Evolutionary conservation across 2,888 invertebrate species (phyloP).

Genomic region (Melanotus villosus): DNA sequence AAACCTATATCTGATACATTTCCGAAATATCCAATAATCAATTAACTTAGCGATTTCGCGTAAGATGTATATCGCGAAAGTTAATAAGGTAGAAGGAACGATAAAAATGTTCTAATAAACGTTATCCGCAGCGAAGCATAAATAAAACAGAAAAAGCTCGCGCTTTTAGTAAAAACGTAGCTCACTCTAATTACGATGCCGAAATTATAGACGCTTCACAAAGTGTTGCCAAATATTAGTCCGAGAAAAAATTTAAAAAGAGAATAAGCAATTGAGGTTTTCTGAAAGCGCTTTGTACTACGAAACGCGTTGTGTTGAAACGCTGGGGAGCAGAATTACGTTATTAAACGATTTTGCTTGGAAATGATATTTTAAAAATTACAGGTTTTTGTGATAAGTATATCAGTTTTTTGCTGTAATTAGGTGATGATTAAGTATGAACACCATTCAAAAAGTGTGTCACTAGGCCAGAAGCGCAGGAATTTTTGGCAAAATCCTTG

Average conservation of each 20-base stretch:
- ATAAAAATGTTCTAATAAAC: not conserved
- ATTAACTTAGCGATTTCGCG: not conserved
- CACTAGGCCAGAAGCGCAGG: too few relatives aligned
- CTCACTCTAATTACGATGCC: not conserved
- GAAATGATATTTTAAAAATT: too few relatives aligned
- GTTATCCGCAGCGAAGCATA: not conserved
- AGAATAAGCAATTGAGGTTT: not conserved
- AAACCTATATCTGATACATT: not conserved
- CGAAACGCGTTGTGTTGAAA: not conserved
- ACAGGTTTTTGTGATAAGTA: too few relatives aligned
- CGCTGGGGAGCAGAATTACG: not conserved
- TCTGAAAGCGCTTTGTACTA: not conserved
- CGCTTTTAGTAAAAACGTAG: not conserved
- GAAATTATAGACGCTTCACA: not conserved
- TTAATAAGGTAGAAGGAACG: not conserved
- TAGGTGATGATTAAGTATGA: too few relatives aligned
- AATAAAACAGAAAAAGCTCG: not conserved
- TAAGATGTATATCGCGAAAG: not conserved
- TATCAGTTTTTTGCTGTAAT: too few relatives aligned
- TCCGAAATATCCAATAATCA: not conserved
- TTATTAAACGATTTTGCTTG: not conserved
- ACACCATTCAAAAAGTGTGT: too few relatives aligned
- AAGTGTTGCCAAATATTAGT: not conserved
- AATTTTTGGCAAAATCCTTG: too few relatives aligned
- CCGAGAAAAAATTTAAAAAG: slow-evolving; percentile 4